Conservation (phyloP, 2,797 vertebrate genomes). For the Phyllotis vaccarum region DNA sequence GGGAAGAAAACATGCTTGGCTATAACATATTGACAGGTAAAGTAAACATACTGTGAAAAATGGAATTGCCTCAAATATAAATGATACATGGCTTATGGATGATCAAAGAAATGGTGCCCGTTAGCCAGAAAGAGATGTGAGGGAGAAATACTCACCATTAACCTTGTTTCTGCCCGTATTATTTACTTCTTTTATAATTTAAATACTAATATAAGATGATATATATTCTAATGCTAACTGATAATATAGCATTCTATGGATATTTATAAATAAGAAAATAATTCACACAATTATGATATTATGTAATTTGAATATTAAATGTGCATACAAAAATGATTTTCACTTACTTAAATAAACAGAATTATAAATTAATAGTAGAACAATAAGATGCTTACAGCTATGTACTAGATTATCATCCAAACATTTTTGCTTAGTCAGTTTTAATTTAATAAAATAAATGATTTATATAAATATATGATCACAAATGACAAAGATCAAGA, state of each 20-base stretch:
- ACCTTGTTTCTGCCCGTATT: not conserved
- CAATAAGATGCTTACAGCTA: not conserved
- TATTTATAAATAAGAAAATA: not conserved
- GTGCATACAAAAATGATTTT: not conserved
- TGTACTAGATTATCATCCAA: not conserved
- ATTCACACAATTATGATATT: not conserved
- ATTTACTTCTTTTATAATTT: not conserved
- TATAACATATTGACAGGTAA: constrained; percentile 60
- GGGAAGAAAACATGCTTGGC: constrained; percentile 56
- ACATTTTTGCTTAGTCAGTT: not conserved
- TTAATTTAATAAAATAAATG: constrained; percentile 18
- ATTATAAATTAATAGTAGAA: constrained; percentile 1
- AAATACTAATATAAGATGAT: not conserved
- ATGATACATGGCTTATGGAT: constrained; percentile 29
- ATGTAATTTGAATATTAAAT: constrained; percentile 22
- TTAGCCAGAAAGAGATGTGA: not conserved
- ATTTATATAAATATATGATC: constrained; percentile 16
- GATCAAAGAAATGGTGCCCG: not conserved
- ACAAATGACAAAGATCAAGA: not conserved
- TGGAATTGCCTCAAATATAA: constrained; percentile 59
- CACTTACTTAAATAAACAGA: constrained; percentile 5
- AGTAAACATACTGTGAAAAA: constrained; percentile 67
- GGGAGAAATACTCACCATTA: not conserved
- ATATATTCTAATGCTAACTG: not conserved
- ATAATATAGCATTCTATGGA: not conserved